Base-by-base conservation (phyloP, 2,797 vertebrate genomes). In the Karalla daura region DNA sequence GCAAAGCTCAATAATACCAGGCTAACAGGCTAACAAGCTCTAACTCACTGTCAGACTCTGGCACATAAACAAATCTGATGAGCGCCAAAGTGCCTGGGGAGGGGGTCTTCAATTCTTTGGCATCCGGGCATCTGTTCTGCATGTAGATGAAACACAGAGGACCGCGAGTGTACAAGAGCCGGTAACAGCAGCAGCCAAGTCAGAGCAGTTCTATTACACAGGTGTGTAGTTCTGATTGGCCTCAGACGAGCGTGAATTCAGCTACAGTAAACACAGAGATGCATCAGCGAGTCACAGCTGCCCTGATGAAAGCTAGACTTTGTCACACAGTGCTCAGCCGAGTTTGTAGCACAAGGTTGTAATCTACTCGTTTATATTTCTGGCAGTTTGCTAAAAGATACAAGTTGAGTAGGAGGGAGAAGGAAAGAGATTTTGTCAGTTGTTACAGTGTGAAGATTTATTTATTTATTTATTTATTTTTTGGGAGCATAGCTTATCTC, bases 331-430 rank as follows among this genome's bases (percentile, higher is more conserved):
- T 7, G 21, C 28, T 35, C 4, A 3, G 13, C 1, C 18, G 12
- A 45, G 10, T 13, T 54, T 35, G 23, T 2, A 21, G 30, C 7
- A 39, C 2, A 24, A 28, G 9, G n/a, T 50, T 28, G 10, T 28
- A 60, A 32, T 23, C 6, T 9, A 14, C 47, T 46, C 37, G 40
- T 55, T 64, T 39, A 46, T 28, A 63, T 44, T 27, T 53, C 46
- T 40, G 43, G 24, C 18, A 35, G 33, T 66, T 58, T 62, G 40
- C 15, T 23, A 58, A 52, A 7, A 52, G 28, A 44, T 60, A 46
- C 55, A 73, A n/a, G 5, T 30, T 2, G 21, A 60, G 53, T 45
- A 36, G 9, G 20, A 3, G 5, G 45, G 17, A 47, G 50, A 47
- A 28, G 28, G 25, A 12, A 20, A 25, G 27, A 11, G 20, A 27